Evolutionary conservation across 2,113 vertebrate species (phyloP).

Genomic region (Eubucco bourcierii): DNA sequence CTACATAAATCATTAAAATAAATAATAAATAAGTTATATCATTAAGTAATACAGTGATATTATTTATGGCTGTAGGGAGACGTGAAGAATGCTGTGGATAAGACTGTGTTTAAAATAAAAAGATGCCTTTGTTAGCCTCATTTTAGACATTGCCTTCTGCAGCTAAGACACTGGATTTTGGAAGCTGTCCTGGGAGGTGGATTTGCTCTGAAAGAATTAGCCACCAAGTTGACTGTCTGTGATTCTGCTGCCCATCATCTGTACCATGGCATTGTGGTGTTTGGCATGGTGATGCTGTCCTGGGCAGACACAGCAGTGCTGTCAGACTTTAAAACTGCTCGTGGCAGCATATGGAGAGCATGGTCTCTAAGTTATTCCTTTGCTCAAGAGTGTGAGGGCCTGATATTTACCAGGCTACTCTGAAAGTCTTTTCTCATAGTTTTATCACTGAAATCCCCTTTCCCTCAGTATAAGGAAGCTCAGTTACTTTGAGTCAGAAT

Average conservation of each 20-base stretch:
- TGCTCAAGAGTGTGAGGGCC: background rate
- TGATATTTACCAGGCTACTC: background rate
- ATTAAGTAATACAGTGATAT: constrained; percentile 55
- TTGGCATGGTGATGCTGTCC: background rate
- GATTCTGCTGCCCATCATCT: background rate
- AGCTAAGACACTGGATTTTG: background rate
- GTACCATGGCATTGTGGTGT: background rate
- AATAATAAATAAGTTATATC: constrained; percentile 69
- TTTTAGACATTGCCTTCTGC: background rate
- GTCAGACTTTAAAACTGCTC: background rate
- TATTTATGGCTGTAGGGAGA: constrained; percentile 51
- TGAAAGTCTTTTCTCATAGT: background rate
- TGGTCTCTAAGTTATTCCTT: background rate
- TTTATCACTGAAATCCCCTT: background rate
- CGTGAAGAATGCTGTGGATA: background rate
- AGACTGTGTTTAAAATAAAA: constrained; percentile 3
- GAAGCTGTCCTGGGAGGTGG: background rate
- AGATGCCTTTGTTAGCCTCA: background rate
- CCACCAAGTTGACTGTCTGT: background rate
- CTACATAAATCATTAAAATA: constrained; percentile 62
- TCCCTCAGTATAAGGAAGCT: background rate
- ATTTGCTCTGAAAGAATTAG: background rate
- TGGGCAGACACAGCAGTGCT: accelerated
- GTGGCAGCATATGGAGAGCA: accelerated
- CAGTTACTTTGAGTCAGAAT: background rate